These are phyloP conservation scores for Lemur catta DNA, from an alignment of 2,797 vertebrate genomes.

Conservation along the genomic window DNA sequence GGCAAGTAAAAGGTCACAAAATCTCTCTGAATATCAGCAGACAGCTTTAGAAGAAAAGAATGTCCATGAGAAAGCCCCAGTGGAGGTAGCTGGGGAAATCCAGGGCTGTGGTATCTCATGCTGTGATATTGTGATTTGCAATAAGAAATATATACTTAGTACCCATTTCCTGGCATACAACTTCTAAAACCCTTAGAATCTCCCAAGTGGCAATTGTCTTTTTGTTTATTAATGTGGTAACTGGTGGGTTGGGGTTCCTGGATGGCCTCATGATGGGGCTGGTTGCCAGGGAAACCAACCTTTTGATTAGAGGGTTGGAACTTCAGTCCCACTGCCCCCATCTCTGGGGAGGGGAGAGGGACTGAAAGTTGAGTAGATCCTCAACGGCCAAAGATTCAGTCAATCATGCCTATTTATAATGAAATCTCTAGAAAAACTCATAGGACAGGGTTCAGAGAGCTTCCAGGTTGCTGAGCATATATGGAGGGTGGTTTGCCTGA, in stretches of 20 bases:
- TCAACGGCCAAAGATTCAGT: background rate
- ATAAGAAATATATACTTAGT: background rate
- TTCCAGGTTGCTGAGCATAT: background rate
- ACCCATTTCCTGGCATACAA: background rate
- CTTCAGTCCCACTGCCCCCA: background rate
- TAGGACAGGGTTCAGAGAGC: background rate
- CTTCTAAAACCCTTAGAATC: background rate
- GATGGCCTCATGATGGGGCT: background rate
- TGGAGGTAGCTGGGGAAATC: background rate
- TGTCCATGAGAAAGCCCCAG: background rate
- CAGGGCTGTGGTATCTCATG: background rate
- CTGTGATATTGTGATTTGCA: background rate
- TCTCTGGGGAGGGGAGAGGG: background rate
- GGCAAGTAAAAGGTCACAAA: background rate
- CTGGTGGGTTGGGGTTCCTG: background rate
- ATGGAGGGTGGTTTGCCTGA: fast-evolving
- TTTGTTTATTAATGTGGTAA: background rate
- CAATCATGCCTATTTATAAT: background rate
- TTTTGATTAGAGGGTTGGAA: background rate
- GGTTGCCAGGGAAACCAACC: background rate
- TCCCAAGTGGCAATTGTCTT: background rate
- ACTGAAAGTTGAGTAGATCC: background rate
- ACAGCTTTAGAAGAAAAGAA: background rate
- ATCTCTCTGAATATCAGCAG: background rate
- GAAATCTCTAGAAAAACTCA: background rate